A percentile compares a stretch with the other conserved stretches of the same genome.
Conservation (phyloP, 2,888 invertebrate species). For the Corythucha ciliata region DNA sequence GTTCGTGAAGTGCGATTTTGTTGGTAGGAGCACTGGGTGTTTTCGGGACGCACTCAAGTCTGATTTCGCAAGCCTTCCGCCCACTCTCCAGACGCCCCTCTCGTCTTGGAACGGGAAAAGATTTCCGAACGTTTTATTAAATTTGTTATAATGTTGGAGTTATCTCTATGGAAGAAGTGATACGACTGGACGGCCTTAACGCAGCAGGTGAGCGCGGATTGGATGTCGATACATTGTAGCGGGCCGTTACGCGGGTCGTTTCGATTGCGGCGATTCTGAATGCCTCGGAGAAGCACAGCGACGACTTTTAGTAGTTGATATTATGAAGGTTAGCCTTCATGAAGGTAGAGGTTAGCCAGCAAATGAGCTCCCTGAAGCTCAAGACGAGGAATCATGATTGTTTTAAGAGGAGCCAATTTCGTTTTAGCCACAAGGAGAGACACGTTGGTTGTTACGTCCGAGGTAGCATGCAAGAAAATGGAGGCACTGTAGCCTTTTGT, state of each 20-base stretch:
- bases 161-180: neutral
- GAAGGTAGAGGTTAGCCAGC: slow-evolving; percentile 3
- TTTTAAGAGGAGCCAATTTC: slow-evolving; percentile 11
- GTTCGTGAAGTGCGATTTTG: slow-evolving; percentile 1
- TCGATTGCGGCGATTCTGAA: neutral
- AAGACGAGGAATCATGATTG: slow-evolving; percentile 13
- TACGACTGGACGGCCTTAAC: neutral
- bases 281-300: slow-evolving; percentile 5
- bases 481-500: neutral
- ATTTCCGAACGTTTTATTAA: neutral
- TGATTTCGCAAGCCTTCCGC: slow-evolving; percentile 13
- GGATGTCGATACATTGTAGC: too few species aligned
- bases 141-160: neutral
- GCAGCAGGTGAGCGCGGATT: neutral
- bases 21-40: slow-evolving; percentile 13
- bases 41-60: slow-evolving; percentile 7
- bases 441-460: neutral
- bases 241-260: neutral
- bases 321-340: too few species aligned
- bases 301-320: slow-evolving; percentile 4
- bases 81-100: slow-evolving; percentile 14
- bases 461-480: neutral
- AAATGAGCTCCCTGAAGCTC: slow-evolving; percentile 17
- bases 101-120: slow-evolving; percentile 7
- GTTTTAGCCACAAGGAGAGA: slow-evolving; percentile 7